These are phyloP conservation scores for Drosophila fuyamai DNA, from an alignment of 1,140 invertebrate genomes.

Conservation along the genomic window DNA sequence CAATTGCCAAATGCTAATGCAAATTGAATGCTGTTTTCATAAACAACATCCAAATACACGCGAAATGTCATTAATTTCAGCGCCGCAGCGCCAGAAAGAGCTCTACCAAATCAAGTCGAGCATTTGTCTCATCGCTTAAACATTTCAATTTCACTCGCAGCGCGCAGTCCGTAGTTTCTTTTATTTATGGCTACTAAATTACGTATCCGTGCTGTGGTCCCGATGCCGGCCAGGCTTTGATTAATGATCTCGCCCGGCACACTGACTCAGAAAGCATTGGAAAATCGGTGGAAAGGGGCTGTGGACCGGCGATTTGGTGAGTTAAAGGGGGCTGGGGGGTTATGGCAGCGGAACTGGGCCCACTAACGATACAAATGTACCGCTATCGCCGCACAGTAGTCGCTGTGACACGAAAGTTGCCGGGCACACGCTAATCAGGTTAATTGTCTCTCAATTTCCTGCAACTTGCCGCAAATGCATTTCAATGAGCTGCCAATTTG, in stretches of 20 bases:
- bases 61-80: constrained; percentile 75
- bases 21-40: constrained; percentile 80
- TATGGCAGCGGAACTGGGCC: constrained; percentile 35
- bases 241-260: constrained; percentile 69
- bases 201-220: constrained; percentile 65
- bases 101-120: constrained; percentile 71
- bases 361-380: constrained; percentile 64
- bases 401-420: constrained; percentile 59
- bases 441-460: constrained; percentile 82
- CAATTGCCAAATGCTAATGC: constrained; percentile 76
- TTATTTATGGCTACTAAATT: constrained; percentile 82
- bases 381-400: constrained; percentile 62
- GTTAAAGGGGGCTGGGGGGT: background rate
- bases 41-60: constrained; percentile 79
- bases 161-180: constrained; percentile 61
- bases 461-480: constrained; percentile 54
- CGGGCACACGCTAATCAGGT: constrained; percentile 71
- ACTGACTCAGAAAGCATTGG: constrained; percentile 27
- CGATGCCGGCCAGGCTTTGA: constrained; percentile 51
- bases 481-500: constrained; percentile 50
- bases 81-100: constrained; percentile 38
- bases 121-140: constrained; percentile 82
- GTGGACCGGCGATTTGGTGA: background rate
- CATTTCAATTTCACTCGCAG: constrained; percentile 79
- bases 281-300: background rate